These are phyloP conservation scores for Sphyrna mokarran DNA, from an alignment of 2,113 vertebrate species.

Conservation along the genomic window DNA sequence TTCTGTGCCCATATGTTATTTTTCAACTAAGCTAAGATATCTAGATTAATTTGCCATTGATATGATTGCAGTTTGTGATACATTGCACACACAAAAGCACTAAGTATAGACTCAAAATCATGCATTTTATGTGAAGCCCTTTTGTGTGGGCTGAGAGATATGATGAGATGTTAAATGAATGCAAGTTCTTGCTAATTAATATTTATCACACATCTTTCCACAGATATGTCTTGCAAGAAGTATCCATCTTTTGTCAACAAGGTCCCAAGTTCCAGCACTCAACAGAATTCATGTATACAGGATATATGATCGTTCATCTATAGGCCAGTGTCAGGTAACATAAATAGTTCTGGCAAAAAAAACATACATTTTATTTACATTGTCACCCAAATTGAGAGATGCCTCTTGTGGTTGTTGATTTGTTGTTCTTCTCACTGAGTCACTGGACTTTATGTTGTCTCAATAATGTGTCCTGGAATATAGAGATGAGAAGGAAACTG, in stretches of 20 bases:
- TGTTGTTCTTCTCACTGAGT: background rate
- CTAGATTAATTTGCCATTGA: background rate
- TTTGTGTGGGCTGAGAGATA: background rate
- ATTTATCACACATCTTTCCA: background rate
- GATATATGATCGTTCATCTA: slow-evolving; percentile 43
- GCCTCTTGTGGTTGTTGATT: background rate
- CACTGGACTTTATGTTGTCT: background rate
- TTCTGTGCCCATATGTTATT: background rate
- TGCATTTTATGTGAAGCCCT: background rate
- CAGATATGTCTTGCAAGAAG: slow-evolving; percentile 67
- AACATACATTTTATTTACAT: background rate
- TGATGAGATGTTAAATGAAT: background rate
- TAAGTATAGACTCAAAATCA: background rate
- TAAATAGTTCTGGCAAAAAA: background rate
- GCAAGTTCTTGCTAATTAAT: background rate
- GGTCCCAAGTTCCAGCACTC: slow-evolving; percentile 47
- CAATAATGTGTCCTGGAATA: background rate
- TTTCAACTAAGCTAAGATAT: background rate
- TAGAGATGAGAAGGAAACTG: background rate
- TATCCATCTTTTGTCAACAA: slow-evolving; percentile 52
- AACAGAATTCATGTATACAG: slow-evolving; percentile 49
- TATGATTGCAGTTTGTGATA: background rate
- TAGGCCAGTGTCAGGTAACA: slow-evolving; percentile 63
- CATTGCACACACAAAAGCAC: background rate
- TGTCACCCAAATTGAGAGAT: background rate